These are phyloP conservation scores for Apoderus coryli DNA, from an alignment of 2,888 invertebrate species.

Conservation along the genomic window DNA sequence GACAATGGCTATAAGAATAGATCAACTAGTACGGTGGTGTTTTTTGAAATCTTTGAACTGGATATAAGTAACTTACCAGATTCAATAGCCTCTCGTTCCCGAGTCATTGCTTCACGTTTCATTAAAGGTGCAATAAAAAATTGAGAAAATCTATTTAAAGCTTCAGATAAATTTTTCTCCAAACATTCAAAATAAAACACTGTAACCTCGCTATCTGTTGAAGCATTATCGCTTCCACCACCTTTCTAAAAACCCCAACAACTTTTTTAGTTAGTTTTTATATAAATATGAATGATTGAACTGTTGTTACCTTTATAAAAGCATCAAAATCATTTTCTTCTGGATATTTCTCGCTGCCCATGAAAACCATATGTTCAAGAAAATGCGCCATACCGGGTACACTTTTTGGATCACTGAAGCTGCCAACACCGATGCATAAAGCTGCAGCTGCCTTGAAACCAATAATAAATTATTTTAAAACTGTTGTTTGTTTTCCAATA, in stretches of 20 bases:
- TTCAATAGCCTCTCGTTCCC: conserved; percentile 79
- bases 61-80: conserved; percentile 43
- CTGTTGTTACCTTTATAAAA: conserved; percentile 41
- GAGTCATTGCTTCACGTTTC: conserved; percentile 68
- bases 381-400: conserved; percentile 76
- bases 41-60: not conserved
- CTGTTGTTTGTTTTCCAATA: no score
- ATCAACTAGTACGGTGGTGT: conserved; percentile 9
- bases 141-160: conserved; percentile 76
- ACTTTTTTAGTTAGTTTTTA: no score
- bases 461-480: conserved; percentile 8
- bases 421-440: conserved; percentile 60
- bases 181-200: conserved; percentile 82
- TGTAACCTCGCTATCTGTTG: conserved; percentile 76
- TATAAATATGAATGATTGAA: no score
- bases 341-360: conserved; percentile 84
- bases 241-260: conserved; percentile 41
- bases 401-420: conserved; percentile 61
- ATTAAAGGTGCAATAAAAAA: conserved; percentile 79
- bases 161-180: conserved; percentile 58
- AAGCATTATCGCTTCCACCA: conserved; percentile 77
- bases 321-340: conserved; percentile 75
- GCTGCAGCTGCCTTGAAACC: conserved; percentile 58
- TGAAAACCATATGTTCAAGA: conserved; percentile 86
- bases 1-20: no score